Percentiles rank a stretch among this genome's conserved stretches.
Evolutionary conservation across 2,888 invertebrate genomes (phyloP).

Genomic region (Mythimna lalbum): DNA sequence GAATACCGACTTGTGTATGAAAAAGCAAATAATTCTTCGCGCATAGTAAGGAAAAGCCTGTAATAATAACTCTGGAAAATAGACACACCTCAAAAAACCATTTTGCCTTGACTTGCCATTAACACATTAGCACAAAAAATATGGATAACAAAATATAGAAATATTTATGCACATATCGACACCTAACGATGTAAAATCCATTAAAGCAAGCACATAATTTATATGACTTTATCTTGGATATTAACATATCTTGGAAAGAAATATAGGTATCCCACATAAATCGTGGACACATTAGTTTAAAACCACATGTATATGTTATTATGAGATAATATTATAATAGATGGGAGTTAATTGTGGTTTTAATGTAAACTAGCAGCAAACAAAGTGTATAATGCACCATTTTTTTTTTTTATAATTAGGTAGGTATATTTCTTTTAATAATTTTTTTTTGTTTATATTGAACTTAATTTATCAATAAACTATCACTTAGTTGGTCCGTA

Average conservation of each 20-base stretch:
- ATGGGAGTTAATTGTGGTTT: slow-evolving; percentile 70
- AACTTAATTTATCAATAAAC: background rate
- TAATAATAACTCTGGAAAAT: too few species aligned
- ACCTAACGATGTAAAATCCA: slow-evolving; percentile 51
- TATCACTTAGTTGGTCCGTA: background rate
- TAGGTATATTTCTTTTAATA: too few species aligned
- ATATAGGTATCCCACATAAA: slow-evolving; percentile 56
- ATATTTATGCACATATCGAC: slow-evolving; percentile 25
- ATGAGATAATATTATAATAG: slow-evolving; percentile 67
- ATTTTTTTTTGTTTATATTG: too few species aligned
- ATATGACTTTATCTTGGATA: slow-evolving; percentile 66
- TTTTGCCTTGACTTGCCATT: background rate
- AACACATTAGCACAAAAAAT: slow-evolving; percentile 14
- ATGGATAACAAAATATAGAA: background rate
- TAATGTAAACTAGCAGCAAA: slow-evolving; percentile 27
- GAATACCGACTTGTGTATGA: too few species aligned
- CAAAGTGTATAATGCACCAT: slow-evolving; percentile 9
- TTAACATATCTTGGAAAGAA: slow-evolving; percentile 64
- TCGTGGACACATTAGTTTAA: slow-evolving; percentile 74
- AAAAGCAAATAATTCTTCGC: background rate
- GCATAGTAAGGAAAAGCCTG: too few species aligned
- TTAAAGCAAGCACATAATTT: slow-evolving; percentile 64
- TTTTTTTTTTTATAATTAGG: too few species aligned
- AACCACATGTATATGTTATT: slow-evolving; percentile 71
- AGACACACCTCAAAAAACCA: background rate